phyloP scores from a whole-genome alignment of 2,888 invertebrate genomes.

The Drosophila formosana region DNA sequence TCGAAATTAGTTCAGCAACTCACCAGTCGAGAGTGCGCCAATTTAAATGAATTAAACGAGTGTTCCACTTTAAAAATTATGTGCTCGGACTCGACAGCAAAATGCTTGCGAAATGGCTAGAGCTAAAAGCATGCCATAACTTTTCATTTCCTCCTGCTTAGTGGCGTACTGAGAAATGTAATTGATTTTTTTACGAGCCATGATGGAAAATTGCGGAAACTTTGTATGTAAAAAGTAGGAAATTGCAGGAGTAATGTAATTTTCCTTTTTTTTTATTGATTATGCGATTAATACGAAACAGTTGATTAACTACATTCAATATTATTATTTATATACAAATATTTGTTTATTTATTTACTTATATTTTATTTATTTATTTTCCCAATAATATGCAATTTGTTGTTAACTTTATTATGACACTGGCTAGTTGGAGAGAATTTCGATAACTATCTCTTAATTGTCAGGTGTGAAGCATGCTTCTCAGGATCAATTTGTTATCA shows the following conservation, averaged over 20 bases:
- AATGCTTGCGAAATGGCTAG: conserved; percentile 41
- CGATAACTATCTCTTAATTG: no score
- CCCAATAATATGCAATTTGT: no score
- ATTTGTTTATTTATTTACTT: background rate
- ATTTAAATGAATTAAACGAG: conserved; percentile 62
- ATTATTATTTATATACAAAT: no score
- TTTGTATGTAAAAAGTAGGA: conserved; percentile 11
- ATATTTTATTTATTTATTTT: background rate
- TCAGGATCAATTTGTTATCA: no score
- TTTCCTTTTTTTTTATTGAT: conserved; percentile 5
- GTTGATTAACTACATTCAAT: background rate
- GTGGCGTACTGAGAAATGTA: conserved; percentile 41
- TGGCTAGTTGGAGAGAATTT: no score
- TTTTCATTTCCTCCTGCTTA: conserved; percentile 71
- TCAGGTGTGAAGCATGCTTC: no score
- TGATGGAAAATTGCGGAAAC: conserved; percentile 17
- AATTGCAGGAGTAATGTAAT: conserved; percentile 16
- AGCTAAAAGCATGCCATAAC: conserved; percentile 74
- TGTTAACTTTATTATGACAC: no score
- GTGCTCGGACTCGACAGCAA: conserved; percentile 9
- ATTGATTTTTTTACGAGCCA: conserved; percentile 62
- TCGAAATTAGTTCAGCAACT: conserved; percentile 55
- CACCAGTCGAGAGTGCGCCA: conserved; percentile 38
- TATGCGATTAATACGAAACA: conserved; percentile 3
- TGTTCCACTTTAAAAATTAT: conserved; percentile 48